These are phyloP conservation scores for Circaetus gallicus DNA, from an alignment of 2,113 vertebrate genomes.

Conservation along the genomic window DNA sequence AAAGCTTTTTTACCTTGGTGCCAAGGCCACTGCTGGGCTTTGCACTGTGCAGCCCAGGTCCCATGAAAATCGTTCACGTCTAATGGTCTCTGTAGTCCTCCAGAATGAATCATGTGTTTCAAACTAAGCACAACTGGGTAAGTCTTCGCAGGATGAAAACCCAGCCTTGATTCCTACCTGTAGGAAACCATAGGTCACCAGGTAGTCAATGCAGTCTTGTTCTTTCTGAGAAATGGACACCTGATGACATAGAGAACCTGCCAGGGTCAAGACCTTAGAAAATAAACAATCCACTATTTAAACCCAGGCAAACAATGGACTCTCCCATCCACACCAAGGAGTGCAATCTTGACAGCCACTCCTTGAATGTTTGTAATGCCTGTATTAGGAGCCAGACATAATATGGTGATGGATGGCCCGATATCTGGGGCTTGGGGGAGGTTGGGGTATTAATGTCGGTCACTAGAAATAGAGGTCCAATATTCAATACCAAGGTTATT, in stretches of 20 bases:
- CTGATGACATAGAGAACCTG: background rate
- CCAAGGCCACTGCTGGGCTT: background rate
- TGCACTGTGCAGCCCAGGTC: background rate
- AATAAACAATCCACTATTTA: background rate
- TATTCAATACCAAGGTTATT: background rate
- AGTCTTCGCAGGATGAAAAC: background rate
- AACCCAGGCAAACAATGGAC: background rate
- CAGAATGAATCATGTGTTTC: background rate
- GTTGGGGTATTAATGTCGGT: rapidly evolving
- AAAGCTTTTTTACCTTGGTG: background rate
- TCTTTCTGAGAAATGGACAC: background rate
- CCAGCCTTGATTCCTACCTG: background rate
- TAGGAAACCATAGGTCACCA: background rate
- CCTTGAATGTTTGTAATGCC: background rate
- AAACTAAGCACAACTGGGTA: background rate
- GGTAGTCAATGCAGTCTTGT: background rate
- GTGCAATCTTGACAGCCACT: background rate
- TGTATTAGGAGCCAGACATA: background rate
- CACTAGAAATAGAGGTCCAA: background rate
- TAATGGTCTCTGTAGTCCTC: background rate
- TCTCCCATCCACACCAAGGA: background rate
- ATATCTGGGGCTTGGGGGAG: background rate
- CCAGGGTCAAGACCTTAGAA: background rate
- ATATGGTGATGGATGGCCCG: background rate
- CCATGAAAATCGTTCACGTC: rapidly evolving